Percentiles rank a stretch among this genome's conserved stretches.
phyloP scores from a whole-genome alignment of 2,888 invertebrate genomes.

The Meghimatium bilineatum region DNA sequence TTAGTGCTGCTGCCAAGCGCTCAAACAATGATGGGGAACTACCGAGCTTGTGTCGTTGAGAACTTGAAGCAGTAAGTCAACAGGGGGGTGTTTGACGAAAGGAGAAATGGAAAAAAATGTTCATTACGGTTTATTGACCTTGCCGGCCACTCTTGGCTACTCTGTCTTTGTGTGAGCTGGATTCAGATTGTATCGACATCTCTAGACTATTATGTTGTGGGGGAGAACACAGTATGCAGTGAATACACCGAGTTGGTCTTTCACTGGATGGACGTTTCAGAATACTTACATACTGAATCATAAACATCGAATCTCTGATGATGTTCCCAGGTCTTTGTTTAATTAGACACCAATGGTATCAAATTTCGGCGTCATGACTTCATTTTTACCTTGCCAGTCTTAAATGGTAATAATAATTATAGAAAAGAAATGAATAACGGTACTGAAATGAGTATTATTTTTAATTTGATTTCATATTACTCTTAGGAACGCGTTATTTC shows the following conservation, averaged over 20 bases:
- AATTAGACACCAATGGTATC: neutral
- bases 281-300: no score
- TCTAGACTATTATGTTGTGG: slow-evolving; percentile 9
- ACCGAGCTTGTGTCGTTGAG: neutral
- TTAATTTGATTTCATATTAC: no score
- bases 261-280: neutral
- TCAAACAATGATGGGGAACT: slow-evolving; percentile 16
- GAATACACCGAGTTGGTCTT: slow-evolving; percentile 3
- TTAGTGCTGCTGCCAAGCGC: slow-evolving; percentile 17
- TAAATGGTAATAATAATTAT: no score
- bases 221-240: neutral
- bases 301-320: no score
- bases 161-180: slow-evolving; percentile 7
- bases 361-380: no score
- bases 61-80: slow-evolving; percentile 26
- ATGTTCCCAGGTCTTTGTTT: neutral
- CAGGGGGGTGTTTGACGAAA: slow-evolving; percentile 31
- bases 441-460: no score
- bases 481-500: no score
- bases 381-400: no score
- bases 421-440: no score
- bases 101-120: slow-evolving; percentile 16
- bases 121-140: slow-evolving; percentile 39
- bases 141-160: slow-evolving; percentile 31
- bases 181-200: slow-evolving; percentile 27